These are phyloP conservation scores for Discoglossus pictus DNA, from an alignment of 2,797 vertebrate species.

Conservation along the genomic window DNA sequence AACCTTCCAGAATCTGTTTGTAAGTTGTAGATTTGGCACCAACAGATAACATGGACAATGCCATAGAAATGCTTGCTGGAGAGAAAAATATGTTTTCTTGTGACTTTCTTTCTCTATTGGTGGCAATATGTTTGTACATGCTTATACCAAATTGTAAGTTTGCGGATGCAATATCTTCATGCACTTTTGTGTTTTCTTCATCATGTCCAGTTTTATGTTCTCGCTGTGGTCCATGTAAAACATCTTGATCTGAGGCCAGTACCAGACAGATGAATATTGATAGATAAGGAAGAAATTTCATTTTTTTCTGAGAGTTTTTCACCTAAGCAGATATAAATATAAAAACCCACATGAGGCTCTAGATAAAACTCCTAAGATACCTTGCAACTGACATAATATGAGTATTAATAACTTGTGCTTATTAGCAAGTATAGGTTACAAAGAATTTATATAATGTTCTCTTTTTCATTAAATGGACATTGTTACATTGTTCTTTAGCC, in stretches of 20 bases:
- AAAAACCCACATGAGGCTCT: too few relatives aligned
- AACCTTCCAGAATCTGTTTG: conserved; percentile 73
- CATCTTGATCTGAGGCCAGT: not conserved
- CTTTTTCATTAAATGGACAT: too few relatives aligned
- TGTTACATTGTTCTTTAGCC: too few relatives aligned
- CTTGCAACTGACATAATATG: too few relatives aligned
- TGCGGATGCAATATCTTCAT: conserved; percentile 47
- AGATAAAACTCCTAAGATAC: too few relatives aligned
- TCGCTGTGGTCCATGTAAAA: not conserved
- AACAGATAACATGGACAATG: conserved; percentile 81
- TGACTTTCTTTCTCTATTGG: conserved; percentile 36
- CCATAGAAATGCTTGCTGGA: conserved; percentile 80
- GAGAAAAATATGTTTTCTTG: conserved; percentile 85
- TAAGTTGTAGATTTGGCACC: conserved; percentile 79
- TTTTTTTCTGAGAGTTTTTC: not conserved
- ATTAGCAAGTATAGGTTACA: too few relatives aligned
- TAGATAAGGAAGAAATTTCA: not conserved
- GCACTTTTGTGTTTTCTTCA: not conserved
- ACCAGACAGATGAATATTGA: not conserved
- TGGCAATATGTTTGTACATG: conserved; percentile 74
- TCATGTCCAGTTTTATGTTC: conserved; percentile 3
- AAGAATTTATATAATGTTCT: too few relatives aligned
- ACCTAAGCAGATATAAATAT: too few relatives aligned
- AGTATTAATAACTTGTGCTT: too few relatives aligned
- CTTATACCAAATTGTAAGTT: conserved; percentile 79